These are phyloP conservation scores for Epinotia brunnichana DNA, from an alignment of 2,888 invertebrate genomes.

Conservation along the genomic window DNA sequence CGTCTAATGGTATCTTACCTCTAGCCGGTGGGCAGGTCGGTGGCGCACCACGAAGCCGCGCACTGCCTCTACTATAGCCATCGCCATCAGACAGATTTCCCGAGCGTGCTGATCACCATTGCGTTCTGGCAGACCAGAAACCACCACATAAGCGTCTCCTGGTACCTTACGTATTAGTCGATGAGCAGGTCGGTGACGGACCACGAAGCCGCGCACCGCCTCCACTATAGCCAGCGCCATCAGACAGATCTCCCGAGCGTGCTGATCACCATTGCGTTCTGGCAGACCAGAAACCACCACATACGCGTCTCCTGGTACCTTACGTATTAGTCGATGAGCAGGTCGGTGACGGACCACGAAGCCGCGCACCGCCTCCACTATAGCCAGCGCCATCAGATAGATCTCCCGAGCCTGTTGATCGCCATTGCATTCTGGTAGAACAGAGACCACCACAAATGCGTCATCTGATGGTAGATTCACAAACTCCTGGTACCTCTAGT, in stretches of 20 bases:
- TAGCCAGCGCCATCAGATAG: constrained; percentile 91
- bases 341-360: constrained; percentile 96
- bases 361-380: constrained; percentile 93
- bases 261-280: no score
- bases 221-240: constrained; percentile 81
- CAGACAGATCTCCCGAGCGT: no score
- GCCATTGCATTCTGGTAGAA: constrained; percentile 79
- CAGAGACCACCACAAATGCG: constrained; percentile 91
- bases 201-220: background rate
- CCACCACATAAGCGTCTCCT: constrained; percentile 87
- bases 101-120: constrained; percentile 84
- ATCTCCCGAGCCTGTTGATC: constrained; percentile 88
- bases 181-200: background rate
- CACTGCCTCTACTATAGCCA: constrained; percentile 94
- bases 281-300: no score
- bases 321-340: constrained; percentile 93
- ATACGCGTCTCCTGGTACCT: constrained; percentile 63
- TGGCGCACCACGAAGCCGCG: constrained; percentile 94
- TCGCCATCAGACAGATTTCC: constrained; percentile 93
- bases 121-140: constrained; percentile 84
- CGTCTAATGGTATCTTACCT: constrained; percentile 75
- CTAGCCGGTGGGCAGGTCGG: constrained; percentile 93
- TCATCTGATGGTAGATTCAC: constrained; percentile 66
- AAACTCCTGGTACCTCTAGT: constrained; percentile 1
- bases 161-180: constrained; percentile 10